phyloP scores from a whole-genome alignment of 2,113 vertebrate genomes.

The Heliornis fulica region DNA sequence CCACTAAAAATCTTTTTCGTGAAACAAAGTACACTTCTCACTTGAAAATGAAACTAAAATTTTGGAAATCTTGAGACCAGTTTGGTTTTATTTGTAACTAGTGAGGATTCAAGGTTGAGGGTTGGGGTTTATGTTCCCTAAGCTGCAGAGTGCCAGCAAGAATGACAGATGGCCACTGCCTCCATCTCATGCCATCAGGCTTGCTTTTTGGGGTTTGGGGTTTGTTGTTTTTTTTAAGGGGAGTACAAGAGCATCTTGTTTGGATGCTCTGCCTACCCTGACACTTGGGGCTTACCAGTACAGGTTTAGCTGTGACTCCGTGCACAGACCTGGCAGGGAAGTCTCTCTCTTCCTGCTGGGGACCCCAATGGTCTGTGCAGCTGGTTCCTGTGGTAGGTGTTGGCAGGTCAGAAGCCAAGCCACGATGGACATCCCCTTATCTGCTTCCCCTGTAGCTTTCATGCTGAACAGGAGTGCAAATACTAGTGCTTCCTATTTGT shows the following conservation, averaged over 20 bases:
- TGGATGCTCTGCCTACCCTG: neutral
- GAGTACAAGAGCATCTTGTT: too few species aligned
- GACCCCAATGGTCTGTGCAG: fast-evolving
- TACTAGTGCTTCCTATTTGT: neutral
- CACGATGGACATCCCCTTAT: neutral
- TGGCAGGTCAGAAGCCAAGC: neutral
- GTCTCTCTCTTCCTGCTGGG: neutral
- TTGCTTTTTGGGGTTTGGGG: too few species aligned
- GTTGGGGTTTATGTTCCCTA: neutral
- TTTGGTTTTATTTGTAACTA: neutral
- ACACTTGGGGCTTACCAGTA: neutral
- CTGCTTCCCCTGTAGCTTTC: fast-evolving
- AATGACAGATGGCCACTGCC: neutral
- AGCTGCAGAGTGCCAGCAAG: neutral
- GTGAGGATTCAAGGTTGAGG: neutral
- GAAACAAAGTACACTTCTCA: neutral
- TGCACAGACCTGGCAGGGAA: neutral
- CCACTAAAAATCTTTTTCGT: neutral
- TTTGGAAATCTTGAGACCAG: neutral
- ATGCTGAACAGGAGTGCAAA: fast-evolving
- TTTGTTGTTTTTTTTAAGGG: too few species aligned
- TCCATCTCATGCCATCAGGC: neutral
- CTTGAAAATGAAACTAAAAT: neutral
- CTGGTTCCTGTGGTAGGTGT: neutral
- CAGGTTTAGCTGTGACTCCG: neutral